Base-by-base conservation (phyloP, 2,113 vertebrate species). In the Engraulis encrasicolus region DNA sequence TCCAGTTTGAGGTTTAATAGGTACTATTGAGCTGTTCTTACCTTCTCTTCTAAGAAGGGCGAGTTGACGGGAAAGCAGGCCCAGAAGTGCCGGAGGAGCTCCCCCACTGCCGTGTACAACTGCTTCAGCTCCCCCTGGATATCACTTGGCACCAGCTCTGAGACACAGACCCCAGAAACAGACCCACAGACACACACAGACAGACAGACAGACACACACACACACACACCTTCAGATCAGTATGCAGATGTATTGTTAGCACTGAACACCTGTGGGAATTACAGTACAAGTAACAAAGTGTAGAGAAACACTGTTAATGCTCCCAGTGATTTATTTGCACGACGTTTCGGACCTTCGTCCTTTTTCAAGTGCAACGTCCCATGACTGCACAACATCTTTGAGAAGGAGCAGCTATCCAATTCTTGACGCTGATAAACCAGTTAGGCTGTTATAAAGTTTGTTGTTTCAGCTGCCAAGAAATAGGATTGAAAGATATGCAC, bases 11-110 rank as follows among this genome's bases (percentile, higher is more conserved):
- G 23, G 31, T 34, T 34, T 14, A 11, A 27, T 2, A 11, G 66
- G 27, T 27, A n/a, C n/a, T 74, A 2, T 23, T 15, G 11, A 12
- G 66, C 14, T 17, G 31, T 1, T 37, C 88, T 93, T 89, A 99
- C 98, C 97, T 99, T 99, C 87, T 99, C 98, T 92, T 99, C 98
- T 91, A 99, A 92, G 96, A 99, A 99, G 84, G 96, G 96, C 0
- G 97, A 97, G 87, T 97, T 99, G 82, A 99, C 97, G 78, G 98
- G 98, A 91, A 99, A 99, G 91, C 98, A 99, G 88, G 98, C 96
- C 98, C 98, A 99, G 93, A 99, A 99, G 89, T 99, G 98, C 90
- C 98, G 95, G 15, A 99, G 91, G 87, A 99, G 93, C 87, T 99
- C 98, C 71, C 96, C 98, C 81, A 93, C 95, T 88, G 98, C 98